A percentile compares a stretch with the other conserved stretches of the same genome.
These are phyloP conservation scores for Carassius carassius DNA, from an alignment of 2,113 vertebrate species.

Conservation along the genomic window DNA sequence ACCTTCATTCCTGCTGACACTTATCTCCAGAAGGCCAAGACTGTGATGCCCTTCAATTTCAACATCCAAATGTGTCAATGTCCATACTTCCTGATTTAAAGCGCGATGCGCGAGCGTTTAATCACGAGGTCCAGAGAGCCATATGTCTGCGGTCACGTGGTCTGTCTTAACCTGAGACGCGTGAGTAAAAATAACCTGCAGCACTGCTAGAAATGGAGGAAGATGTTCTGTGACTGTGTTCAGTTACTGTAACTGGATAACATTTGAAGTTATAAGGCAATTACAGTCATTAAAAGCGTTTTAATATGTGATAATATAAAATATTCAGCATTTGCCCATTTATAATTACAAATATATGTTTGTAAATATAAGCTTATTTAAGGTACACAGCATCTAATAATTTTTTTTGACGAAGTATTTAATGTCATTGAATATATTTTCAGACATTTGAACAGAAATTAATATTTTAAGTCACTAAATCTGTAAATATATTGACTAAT, in stretches of 20 bases:
- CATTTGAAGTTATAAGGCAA: too few relatives aligned
- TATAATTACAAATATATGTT: neutral
- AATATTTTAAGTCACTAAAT: too few relatives aligned
- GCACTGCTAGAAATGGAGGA: neutral
- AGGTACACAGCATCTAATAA: too few relatives aligned
- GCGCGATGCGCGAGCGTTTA: too few relatives aligned
- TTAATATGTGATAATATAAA: neutral
- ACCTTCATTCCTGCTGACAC: neutral
- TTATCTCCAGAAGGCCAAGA: conserved; percentile 8
- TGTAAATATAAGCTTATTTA: neutral
- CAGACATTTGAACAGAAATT: too few relatives aligned
- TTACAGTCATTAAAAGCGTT: too few relatives aligned
- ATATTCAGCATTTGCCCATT: neutral
- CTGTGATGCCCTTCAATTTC: neutral
- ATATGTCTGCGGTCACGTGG: neutral
- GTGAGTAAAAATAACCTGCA: neutral
- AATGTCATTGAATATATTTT: too few relatives aligned
- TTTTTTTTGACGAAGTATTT: too few relatives aligned
- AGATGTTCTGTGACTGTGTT: neutral
- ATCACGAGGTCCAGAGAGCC: too few relatives aligned
- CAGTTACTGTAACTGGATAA: too few relatives aligned
- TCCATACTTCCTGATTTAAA: neutral
- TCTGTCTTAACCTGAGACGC: neutral
- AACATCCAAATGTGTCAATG: neutral
- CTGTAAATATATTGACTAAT: too few relatives aligned